Conservation (phyloP, 2,797 vertebrate genomes). For the Syngnathus acus region DNA sequence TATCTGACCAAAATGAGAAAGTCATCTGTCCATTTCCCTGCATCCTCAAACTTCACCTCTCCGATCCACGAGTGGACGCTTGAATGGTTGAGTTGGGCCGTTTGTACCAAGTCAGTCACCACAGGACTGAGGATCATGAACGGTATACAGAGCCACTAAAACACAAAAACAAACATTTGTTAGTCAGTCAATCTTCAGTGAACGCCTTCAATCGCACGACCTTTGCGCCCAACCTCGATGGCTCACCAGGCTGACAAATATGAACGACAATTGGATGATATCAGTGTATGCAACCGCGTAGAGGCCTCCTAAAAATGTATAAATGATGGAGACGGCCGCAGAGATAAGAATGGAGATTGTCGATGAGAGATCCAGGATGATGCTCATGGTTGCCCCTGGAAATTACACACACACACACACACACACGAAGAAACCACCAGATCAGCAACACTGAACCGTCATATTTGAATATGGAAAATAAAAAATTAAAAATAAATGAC, state of each 20-base stretch:
- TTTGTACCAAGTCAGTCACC: slow-evolving; percentile 46
- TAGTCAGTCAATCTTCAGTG: neutral
- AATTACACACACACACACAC: neutral
- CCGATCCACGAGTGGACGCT: slow-evolving; percentile 61
- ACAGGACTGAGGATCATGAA: slow-evolving; percentile 66
- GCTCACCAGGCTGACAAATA: slow-evolving; percentile 70
- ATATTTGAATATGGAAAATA: neutral
- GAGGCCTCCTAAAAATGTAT: slow-evolving; percentile 72
- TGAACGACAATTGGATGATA: slow-evolving; percentile 70
- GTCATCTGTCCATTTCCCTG: slow-evolving; percentile 64
- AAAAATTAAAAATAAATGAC: neutral
- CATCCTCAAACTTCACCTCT: slow-evolving; percentile 51
- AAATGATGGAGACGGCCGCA: slow-evolving; percentile 61
- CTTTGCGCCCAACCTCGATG: neutral
- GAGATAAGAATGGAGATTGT: slow-evolving; percentile 63
- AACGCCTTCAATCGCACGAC: neutral
- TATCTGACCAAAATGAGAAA: slow-evolving; percentile 43
- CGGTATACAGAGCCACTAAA: slow-evolving; percentile 70
- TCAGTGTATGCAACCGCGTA: slow-evolving; percentile 77
- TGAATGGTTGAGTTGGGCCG: slow-evolving; percentile 40
- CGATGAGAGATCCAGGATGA: slow-evolving; percentile 62
- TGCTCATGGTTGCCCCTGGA: slow-evolving; percentile 68
- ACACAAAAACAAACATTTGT: slow-evolving; percentile 21
- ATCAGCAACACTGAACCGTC: neutral
- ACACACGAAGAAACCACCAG: neutral